These are phyloP conservation scores for Cataglyphis cursor DNA, from an alignment of 2,888 invertebrate species.

Conservation along the genomic window DNA sequence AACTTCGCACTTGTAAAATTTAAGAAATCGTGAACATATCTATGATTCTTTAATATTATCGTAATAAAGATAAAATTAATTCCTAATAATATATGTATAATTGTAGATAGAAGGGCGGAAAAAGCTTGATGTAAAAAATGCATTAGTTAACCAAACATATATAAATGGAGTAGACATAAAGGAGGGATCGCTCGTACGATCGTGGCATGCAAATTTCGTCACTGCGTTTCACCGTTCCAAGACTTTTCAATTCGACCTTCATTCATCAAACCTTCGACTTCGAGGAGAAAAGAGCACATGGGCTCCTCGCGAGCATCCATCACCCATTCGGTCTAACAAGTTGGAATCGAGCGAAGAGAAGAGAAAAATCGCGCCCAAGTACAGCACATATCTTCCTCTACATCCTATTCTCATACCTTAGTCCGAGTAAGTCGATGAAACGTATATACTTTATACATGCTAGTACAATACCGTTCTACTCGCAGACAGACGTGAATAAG, in stretches of 20 bases:
- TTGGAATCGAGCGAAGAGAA: conserved; percentile 60
- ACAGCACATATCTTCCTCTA: conserved; percentile 61
- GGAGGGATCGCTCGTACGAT: conserved; percentile 49
- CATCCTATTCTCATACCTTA: conserved; percentile 49
- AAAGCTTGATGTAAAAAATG: conserved; percentile 41
- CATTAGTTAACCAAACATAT: conserved; percentile 59
- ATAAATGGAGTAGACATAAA: conserved; percentile 56
- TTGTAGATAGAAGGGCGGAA: conserved; percentile 1
- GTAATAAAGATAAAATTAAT: too few relatives aligned
- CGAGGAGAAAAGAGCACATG: conserved; percentile 55
- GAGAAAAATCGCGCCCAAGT: conserved; percentile 65
- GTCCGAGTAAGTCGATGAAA: conserved; percentile 62
- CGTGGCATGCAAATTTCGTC: conserved; percentile 68
- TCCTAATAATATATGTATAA: neutral
- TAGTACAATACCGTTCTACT: conserved; percentile 34
- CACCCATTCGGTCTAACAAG: conserved; percentile 73
- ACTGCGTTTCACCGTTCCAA: conserved; percentile 48
- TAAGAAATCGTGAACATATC: neutral
- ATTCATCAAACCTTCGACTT: conserved; percentile 75
- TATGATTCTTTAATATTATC: too few relatives aligned
- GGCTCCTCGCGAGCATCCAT: conserved; percentile 67
- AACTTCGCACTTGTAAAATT: neutral
- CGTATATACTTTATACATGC: conserved; percentile 54
- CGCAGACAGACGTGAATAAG: conserved; percentile 60
- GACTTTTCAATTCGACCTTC: conserved; percentile 72